phyloP scores from a whole-genome alignment of 2,888 invertebrate species.

The Tetragonula carbonaria region DNA sequence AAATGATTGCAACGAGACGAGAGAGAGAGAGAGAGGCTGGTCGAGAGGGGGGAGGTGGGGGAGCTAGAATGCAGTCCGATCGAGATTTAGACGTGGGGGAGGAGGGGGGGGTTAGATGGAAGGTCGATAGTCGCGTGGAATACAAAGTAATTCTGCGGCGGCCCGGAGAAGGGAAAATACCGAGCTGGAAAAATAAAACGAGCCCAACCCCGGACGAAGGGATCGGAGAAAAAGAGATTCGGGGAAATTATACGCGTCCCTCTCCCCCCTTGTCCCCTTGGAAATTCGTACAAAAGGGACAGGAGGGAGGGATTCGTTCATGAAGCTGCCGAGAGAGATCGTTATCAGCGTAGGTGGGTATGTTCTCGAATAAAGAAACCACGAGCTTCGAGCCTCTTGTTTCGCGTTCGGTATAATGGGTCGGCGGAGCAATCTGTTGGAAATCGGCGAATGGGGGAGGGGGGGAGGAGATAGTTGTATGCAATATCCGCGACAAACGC shows the following conservation, averaged over 20 bases:
- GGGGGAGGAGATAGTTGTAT: no score
- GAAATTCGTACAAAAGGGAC: constrained; percentile 1
- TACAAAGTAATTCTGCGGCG: constrained; percentile 52
- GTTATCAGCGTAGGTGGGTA: neutral
- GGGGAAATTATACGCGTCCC: constrained; percentile 22
- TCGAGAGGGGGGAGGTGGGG: neutral
- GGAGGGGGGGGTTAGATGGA: constrained; percentile 49
- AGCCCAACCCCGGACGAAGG: no score
- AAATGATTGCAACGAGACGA: constrained; percentile 64
- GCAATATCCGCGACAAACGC: no score
- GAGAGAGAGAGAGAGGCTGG: constrained; percentile 23
- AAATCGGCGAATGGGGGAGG: neutral
- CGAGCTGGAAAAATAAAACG: constrained; percentile 6
- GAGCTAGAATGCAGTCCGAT: constrained; percentile 47
- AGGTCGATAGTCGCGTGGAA: constrained; percentile 63
- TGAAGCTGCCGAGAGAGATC: neutral
- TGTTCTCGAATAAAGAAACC: neutral
- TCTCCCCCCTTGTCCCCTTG: no score
- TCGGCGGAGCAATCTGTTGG: neutral
- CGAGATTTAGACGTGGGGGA: constrained; percentile 64
- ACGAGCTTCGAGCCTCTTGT: neutral
- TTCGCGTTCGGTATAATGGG: neutral
- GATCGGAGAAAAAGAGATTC: neutral
- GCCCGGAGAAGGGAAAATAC: neutral
- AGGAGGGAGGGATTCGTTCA: neutral